Evolutionary conservation across 1,140 invertebrate species (phyloP).

Genomic region (Tetragonula clypearis): DNA sequence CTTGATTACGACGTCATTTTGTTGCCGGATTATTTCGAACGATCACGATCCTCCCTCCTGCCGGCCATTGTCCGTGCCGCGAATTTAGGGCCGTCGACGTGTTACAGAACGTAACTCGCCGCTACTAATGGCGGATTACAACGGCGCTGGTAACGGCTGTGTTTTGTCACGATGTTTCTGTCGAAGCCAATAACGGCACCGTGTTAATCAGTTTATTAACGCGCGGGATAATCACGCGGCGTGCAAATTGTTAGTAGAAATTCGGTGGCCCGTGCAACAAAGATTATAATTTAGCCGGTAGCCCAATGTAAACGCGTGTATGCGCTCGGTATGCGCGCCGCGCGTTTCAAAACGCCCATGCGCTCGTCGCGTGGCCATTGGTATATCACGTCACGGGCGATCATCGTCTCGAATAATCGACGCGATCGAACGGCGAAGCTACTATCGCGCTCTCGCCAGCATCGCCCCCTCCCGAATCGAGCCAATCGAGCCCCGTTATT

Average conservation of each 20-base stretch:
- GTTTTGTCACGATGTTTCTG: conserved; percentile 14
- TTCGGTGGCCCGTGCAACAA: neutral
- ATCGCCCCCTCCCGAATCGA: no score
- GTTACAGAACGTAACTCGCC: neutral
- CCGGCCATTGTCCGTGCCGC: neutral
- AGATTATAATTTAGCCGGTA: conserved; percentile 22
- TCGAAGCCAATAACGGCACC: neutral
- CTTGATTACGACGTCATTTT: no score
- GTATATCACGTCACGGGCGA: neutral
- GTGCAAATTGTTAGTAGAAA: conserved; percentile 18
- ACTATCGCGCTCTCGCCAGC: neutral
- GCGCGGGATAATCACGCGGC: neutral
- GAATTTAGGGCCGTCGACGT: neutral
- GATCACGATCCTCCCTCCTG: neutral
- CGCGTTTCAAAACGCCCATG: neutral
- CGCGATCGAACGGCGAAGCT: neutral
- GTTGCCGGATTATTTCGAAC: no score
- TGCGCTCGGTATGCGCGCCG: neutral
- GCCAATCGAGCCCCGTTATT: neutral
- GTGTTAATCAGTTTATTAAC: conserved; percentile 25
- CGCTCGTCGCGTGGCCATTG: neutral
- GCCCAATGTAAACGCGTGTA: conserved; percentile 2
- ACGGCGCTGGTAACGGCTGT: neutral
- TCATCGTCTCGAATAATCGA: conserved; percentile 27
- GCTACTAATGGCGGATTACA: neutral